Evolutionary conservation across 1,140 invertebrate species (phyloP).

Genomic region (Scaptodrosophila lebanonensis): DNA sequence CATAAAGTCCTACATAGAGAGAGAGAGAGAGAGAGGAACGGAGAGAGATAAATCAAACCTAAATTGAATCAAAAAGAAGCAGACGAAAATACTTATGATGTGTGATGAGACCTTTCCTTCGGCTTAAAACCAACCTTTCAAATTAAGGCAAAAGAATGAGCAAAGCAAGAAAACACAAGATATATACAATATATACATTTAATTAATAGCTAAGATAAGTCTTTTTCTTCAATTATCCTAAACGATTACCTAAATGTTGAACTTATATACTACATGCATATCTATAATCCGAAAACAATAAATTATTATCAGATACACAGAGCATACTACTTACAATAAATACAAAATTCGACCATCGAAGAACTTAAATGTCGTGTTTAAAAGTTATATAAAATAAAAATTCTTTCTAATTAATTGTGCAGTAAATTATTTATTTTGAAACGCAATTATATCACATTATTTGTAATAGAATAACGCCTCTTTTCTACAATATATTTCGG

Average conservation of each 20-base stretch:
- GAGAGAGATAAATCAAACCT: constrained; percentile 16
- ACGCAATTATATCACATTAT: too few relatives aligned
- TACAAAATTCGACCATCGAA: constrained; percentile 28
- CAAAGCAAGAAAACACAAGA: constrained; percentile 24
- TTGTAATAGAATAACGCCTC: too few relatives aligned
- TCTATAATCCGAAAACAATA: constrained; percentile 61
- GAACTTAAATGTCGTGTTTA: constrained; percentile 27
- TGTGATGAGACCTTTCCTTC: constrained; percentile 35
- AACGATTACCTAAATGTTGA: constrained; percentile 39
- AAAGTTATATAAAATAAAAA: constrained; percentile 39
- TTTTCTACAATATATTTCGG: too few relatives aligned
- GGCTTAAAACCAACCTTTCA: constrained; percentile 36
- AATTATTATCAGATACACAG: constrained; percentile 67
- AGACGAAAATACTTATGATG: constrained; percentile 26
- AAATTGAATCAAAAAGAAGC: constrained; percentile 8
- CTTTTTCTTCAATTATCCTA: constrained; percentile 54
- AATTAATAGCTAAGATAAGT: constrained; percentile 48
- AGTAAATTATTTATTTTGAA: too few relatives aligned
- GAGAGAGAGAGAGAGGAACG: constrained; percentile 2
- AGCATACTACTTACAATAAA: constrained; percentile 51
- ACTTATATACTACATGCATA: constrained; percentile 29
- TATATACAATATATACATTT: too few relatives aligned
- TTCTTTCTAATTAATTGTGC: constrained; percentile 38
- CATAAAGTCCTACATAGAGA: constrained; percentile 25
- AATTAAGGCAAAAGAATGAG: constrained; percentile 38